Percentiles rank a stretch among this genome's conserved stretches.
phyloP scores from a whole-genome alignment of 2,797 vertebrate species.

The Sarcoramphus papa region DNA sequence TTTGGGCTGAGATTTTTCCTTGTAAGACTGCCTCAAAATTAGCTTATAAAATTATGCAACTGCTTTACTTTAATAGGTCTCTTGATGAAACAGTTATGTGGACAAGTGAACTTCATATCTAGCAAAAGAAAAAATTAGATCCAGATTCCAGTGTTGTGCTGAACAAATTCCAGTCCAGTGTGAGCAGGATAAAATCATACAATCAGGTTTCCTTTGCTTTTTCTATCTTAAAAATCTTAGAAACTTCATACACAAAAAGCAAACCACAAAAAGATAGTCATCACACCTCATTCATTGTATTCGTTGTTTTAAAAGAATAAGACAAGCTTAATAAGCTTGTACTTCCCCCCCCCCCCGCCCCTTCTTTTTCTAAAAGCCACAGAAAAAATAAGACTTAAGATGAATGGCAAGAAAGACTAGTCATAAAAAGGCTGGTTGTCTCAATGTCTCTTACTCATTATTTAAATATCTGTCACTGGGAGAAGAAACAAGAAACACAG shows the following conservation, averaged over 20 bases:
- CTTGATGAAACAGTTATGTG: background rate
- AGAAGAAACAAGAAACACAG: background rate
- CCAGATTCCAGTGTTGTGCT: background rate
- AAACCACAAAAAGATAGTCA: background rate
- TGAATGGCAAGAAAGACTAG: background rate
- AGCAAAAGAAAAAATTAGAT: background rate
- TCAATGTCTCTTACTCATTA: background rate
- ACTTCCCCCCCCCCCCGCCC: fast-evolving
- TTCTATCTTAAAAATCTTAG: background rate
- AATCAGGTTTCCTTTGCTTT: background rate
- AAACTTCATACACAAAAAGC: background rate
- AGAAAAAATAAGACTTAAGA: background rate
- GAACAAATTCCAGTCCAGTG: background rate
- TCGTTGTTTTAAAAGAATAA: background rate
- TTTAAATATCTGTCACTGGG: background rate
- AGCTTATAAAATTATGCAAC: background rate
- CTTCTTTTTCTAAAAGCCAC: background rate
- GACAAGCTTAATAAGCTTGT: background rate
- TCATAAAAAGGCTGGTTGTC: background rate
- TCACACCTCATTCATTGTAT: background rate
- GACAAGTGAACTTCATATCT: background rate
- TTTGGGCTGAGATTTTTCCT: background rate
- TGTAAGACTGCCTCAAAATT: background rate
- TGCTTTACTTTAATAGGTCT: background rate
- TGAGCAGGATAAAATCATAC: background rate